Evolutionary conservation across 2,888 invertebrate genomes (phyloP).

Genomic region (Diadegma fenestrale): DNA sequence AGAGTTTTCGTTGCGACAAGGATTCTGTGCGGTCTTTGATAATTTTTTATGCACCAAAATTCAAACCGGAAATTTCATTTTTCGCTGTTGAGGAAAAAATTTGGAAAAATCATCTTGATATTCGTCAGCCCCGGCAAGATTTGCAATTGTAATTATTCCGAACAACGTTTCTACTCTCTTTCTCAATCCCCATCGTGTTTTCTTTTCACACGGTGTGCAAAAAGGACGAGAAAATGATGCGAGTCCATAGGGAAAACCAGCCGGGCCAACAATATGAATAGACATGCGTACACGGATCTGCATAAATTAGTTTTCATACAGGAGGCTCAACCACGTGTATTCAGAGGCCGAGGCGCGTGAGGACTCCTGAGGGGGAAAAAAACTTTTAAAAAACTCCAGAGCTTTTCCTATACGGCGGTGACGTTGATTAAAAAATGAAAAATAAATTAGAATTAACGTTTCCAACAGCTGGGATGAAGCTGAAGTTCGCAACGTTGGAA

Average conservation of each 20-base stretch:
- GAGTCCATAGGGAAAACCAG: constrained; percentile 38
- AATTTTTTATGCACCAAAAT: too few relatives aligned
- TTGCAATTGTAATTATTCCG: background rate
- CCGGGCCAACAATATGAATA: background rate
- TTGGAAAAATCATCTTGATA: too few relatives aligned
- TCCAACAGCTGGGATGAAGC: too few relatives aligned
- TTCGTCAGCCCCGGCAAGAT: background rate
- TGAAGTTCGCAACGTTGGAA: too few relatives aligned
- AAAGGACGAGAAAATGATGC: constrained; percentile 37
- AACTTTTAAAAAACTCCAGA: constrained; percentile 61
- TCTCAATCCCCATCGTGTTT: background rate
- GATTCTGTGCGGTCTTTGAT: too few relatives aligned
- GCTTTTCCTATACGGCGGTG: constrained; percentile 22
- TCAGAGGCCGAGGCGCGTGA: background rate
- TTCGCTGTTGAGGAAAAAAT: too few relatives aligned
- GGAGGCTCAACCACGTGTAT: background rate
- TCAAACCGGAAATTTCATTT: too few relatives aligned
- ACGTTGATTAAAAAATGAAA: constrained; percentile 75
- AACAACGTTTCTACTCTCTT: background rate
- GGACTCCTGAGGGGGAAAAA: constrained; percentile 51
- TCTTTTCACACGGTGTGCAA: constrained; percentile 13
- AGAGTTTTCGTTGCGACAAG: too few relatives aligned
- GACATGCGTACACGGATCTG: background rate
- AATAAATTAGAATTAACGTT: constrained; percentile 35
- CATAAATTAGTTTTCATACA: background rate